phyloP scores from a whole-genome alignment of 2,888 invertebrate species.

The Emmelina monodactyla region DNA sequence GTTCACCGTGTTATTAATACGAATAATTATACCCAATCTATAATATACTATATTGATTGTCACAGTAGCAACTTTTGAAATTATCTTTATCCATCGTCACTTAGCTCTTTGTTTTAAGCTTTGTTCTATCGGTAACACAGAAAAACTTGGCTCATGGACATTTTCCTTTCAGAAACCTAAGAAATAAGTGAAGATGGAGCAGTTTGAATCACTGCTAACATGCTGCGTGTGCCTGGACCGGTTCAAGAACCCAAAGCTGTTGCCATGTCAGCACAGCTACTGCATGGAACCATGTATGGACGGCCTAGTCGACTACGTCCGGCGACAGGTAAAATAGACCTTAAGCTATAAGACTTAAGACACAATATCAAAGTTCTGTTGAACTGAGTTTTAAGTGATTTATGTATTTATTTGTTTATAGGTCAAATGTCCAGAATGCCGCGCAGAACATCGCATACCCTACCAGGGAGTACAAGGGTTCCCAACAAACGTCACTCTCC shows the following conservation, averaged over 20 bases:
- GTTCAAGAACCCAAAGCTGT: conserved; percentile 95
- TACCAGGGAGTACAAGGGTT: conserved; percentile 94
- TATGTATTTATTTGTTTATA: conserved; percentile 32
- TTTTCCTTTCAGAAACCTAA: conserved; percentile 42
- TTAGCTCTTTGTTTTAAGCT: too few relatives aligned
- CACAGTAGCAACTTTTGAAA: too few relatives aligned
- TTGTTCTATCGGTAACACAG: too few relatives aligned
- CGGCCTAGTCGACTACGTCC: conserved; percentile 93
- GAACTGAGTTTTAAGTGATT: neutral
- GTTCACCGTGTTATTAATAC: too few relatives aligned
- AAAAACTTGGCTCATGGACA: conserved; percentile 1
- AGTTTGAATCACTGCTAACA: conserved; percentile 96
- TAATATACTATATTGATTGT: too few relatives aligned
- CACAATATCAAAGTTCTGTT: neutral
- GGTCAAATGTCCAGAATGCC: conserved; percentile 98
- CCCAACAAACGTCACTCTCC: conserved; percentile 95
- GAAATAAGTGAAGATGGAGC: conserved; percentile 75
- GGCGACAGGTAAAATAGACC: conserved; percentile 80
- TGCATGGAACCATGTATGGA: conserved; percentile 99
- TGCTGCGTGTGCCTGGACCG: conserved; percentile 99
- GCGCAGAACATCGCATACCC: conserved; percentile 95
- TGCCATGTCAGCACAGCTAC: conserved; percentile 99
- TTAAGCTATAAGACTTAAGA: neutral
- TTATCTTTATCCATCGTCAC: too few relatives aligned
- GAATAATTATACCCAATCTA: too few relatives aligned